Conservation (phyloP, 2,888 invertebrate genomes). For the Ophioninae sp. region DNA sequence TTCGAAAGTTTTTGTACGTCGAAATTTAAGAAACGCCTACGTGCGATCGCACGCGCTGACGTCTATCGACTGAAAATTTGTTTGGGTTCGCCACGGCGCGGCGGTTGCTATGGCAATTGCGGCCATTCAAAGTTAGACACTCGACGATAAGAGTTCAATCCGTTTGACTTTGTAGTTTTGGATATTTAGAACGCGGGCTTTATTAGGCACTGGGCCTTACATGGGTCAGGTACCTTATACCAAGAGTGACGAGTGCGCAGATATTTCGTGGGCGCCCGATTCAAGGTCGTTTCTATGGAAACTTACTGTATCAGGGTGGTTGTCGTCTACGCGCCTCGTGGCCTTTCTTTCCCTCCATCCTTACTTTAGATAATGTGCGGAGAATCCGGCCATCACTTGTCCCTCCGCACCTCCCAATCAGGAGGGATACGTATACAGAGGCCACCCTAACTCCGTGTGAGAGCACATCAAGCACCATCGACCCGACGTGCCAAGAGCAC, state of each 20-base stretch:
- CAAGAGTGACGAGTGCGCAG: not conserved
- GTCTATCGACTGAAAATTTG: no score
- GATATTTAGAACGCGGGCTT: no score
- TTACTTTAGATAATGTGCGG: conserved; percentile 4
- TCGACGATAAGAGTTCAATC: no score
- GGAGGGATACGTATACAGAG: conserved; percentile 2
- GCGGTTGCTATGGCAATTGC: no score
- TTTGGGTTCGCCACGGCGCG: no score
- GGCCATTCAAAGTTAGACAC: no score
- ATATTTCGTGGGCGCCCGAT: not conserved
- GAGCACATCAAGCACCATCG: conserved; percentile 1
- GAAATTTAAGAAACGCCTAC: no score
- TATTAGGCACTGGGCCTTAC: no score
- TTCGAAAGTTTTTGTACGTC: no score
- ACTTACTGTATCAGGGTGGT: conserved; percentile 44
- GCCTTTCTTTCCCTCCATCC: conserved; percentile 15
- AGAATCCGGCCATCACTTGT: not conserved
- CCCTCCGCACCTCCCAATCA: not conserved
- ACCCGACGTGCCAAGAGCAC: conserved; percentile 11
- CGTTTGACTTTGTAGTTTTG: no score
- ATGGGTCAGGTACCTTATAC: no score
- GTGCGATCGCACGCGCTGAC: no score
- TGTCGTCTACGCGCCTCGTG: conserved; percentile 23
- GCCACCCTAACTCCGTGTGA: not conserved
- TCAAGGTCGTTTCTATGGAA: conserved; percentile 57